Evolutionary conservation across 2,888 invertebrate genomes (phyloP), one percentile per base, ranked within the genome.

Genomic region (Phalera bucephala): DNA sequence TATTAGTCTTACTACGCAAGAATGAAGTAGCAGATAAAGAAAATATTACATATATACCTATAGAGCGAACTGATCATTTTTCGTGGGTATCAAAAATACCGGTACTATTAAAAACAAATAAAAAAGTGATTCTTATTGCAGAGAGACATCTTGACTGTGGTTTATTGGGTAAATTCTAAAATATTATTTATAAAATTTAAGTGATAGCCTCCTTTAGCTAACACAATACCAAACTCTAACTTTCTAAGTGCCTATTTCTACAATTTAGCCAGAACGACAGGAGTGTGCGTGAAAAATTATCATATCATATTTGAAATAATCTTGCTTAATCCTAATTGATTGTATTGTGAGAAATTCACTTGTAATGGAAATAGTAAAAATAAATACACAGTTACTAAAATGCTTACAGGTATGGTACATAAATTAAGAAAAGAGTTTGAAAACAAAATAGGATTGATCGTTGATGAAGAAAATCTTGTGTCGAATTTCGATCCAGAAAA

Each of bases 351-450:
- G n/a, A n/a, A n/a, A n/a, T n/a, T n/a, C n/a, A n/a, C n/a, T n/a
- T n/a, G n/a, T n/a, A n/a, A n/a, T n/a, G n/a, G n/a, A n/a, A n/a
- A n/a, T n/a, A n/a, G n/a, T n/a, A n/a, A n/a, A n/a, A n/a, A n/a
- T n/a, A n/a, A n/a, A n/a, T n/a, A n/a, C n/a, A n/a, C n/a, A n/a
- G n/a, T n/a, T n/a, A n/a, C n/a, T n/a, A n/a, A 9, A 9, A 21
- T 31, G 19, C 26, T 33, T 42, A 48, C 32, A 78, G 96, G 96
- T 27, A 80, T 95, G 31, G 90, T 94, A 0, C 94, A 93, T 57
- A 95, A 94, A 68, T 64, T 96, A 3, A 85, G 91, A 49, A 91
- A 88, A 51, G 93, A 95, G 64, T 90, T 91, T 30, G 72, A 77
- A 2, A 72, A 80, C n/a, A 75, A 80, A 1, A 67, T 87, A 15